Evolutionary conservation across 2,797 vertebrate species (phyloP), one percentile per base, ranked within the genome.

Genomic region (Sebastes variabilis): DNA sequence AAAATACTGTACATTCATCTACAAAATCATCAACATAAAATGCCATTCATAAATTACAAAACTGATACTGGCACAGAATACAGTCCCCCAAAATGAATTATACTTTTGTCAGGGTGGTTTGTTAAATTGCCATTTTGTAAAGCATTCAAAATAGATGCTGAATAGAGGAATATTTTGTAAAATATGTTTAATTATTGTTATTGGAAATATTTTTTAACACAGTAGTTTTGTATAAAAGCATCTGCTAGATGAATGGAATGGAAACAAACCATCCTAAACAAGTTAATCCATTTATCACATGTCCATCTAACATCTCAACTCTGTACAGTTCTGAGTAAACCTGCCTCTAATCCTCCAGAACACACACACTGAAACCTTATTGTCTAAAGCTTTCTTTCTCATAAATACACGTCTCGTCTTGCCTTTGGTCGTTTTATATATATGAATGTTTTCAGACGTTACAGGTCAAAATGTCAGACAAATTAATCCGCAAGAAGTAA

Each of bases 61-160:
- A 74, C 29, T 6, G 22, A 70, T 76, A 91, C 84, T 89, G 87
- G 79, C 84, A 84, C 55, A 80, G 16, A 80, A 77, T 27, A 29
- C 30, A 79, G 75, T 85, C 75, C 79, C 79, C 66, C 20, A 22
- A 60, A 60, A 69, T 60, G 0, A 65, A 69, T 75, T 22, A 46
- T 0, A 27, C 1, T 14, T 74, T 65, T 25, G 1, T 25, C 54
- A 46, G 3, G 22, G 2, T 67, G 4, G 56, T 1, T 22, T 64
- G 14, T 55, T 67, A 52, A 58, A 71, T n/a, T 34, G 3, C 7
- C n/a, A 72, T 52, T 73, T 32, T 60, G 5, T 24, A 73, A 68
- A 78, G 22, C 30, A 79, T 4, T 18, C 65, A 13, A 8, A 55
- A 58, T 3, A 34, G 5, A 61, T 36, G 20, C 14, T 42, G 38